Evolutionary conservation across 1,140 invertebrate species (phyloP), one percentile per base, ranked within the genome.

Genomic region (Bombus cullumanus): DNA sequence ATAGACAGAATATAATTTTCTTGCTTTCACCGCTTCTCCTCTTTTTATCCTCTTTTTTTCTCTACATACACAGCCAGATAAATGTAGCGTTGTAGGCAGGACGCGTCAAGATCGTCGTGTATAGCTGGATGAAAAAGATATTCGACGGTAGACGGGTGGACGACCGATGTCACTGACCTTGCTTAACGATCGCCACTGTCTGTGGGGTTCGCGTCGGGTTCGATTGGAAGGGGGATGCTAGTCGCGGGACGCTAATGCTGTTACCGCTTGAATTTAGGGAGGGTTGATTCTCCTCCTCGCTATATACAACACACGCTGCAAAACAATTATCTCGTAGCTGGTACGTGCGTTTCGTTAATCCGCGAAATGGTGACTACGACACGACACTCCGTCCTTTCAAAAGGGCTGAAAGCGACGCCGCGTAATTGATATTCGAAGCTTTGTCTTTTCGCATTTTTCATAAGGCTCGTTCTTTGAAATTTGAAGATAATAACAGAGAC

Each of bases 81-180:
- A 80, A 62, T 59, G 53, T 71, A 69, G 47, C 41, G 37, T 39
- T n/a, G 34, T 9, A 10, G 47, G 69, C 25, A n/a, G 39, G 13
- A 66, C 57, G 57, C 31, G 62, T 73, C 66, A 53, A 53, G 47
- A 53, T 53, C 34, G 13, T 37, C 39, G 22, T 18, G 28, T n/a
- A 39, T 22, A 13, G 69, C 22, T 57, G 62, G 72, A 82, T 79
- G 78, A 78, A 87, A 85, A 89, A 88, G 88, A 88, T 77, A 86
- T 88, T 86, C 66, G 83, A 90, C 68, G 74, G 75, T 72, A 83
- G 88, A 88, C 85, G 88, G 91, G 89, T 92, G 85, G 91, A 90
- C 85, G 91, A 81, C 88, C 90, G 90, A 81, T 92, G 91, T 91
- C 91, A 92, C 91, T 92, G 91, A 92, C 91, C 91, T 91, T 92